phyloP scores from a whole-genome alignment of 2,113 vertebrate genomes.

The Podarcis raffonei region DNA sequence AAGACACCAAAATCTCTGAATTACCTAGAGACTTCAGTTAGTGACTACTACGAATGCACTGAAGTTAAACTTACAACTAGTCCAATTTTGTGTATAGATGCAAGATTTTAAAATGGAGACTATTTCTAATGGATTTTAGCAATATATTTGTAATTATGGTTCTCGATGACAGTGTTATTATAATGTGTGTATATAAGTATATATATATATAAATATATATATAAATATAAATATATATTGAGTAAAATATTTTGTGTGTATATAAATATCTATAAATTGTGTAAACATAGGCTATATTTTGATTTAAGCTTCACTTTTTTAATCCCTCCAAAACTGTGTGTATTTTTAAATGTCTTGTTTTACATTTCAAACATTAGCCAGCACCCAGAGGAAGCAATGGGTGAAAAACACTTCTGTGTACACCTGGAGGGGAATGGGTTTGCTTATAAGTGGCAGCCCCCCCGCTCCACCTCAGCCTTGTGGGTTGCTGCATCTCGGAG shows the following conservation, averaged over 20 bases:
- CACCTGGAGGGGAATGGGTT: background rate
- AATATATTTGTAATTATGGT: conserved; percentile 70
- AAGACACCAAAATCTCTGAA: conserved; percentile 55
- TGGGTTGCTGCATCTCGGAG: background rate
- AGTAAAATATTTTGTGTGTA: conserved; percentile 8
- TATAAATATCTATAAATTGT: conserved; percentile 44
- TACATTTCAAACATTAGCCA: conserved; percentile 27
- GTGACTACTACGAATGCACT: conserved; percentile 75
- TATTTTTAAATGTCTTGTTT: conserved; percentile 72
- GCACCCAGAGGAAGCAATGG: background rate
- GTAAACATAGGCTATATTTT: conserved; percentile 81
- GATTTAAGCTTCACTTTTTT: conserved; percentile 73
- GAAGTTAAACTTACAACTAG: conserved; percentile 64
- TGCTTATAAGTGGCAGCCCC: too few species aligned
- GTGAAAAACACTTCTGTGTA: background rate
- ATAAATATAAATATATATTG: conserved; percentile 67
- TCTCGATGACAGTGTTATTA: conserved; percentile 76
- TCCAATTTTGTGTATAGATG: conserved; percentile 57
- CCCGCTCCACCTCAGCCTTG: too few species aligned
- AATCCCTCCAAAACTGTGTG: conserved; percentile 65
- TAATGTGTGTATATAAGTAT: background rate
- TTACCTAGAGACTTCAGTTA: conserved; percentile 46
- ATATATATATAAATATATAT: conserved; percentile 60
- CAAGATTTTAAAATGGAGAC: conserved; percentile 65
- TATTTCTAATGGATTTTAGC: conserved; percentile 73